A percentile compares a stretch with the other conserved stretches of the same genome.
These are phyloP conservation scores for Drosophila mojavensis DNA, from an alignment of 1,140 invertebrate genomes.

Conservation along the genomic window DNA sequence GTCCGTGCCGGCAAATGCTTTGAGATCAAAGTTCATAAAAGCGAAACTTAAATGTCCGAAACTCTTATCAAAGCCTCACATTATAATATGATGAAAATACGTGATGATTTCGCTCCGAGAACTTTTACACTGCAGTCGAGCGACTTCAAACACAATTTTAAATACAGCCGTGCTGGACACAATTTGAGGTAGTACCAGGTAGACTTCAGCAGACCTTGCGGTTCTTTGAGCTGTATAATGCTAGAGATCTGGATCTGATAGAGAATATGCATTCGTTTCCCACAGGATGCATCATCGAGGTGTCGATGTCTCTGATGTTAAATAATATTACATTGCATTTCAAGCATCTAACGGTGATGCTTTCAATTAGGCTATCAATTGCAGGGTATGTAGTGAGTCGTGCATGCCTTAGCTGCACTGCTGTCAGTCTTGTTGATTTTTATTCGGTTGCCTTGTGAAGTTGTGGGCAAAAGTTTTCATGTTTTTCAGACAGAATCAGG, in stretches of 20 bases:
- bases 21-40: too few relatives aligned
- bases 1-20: too few relatives aligned
- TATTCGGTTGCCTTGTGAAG: conserved; percentile 30
- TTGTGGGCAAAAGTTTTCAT: conserved; percentile 42
- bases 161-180: not conserved
- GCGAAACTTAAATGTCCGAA: too few relatives aligned
- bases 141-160: conserved; percentile 2
- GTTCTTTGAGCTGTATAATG: too few relatives aligned
- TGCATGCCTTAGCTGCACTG: not conserved
- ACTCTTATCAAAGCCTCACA: too few relatives aligned
- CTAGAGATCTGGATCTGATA: too few relatives aligned
- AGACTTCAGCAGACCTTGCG: not conserved
- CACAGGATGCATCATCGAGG: too few relatives aligned
- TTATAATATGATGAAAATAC: too few relatives aligned
- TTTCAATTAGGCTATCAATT: not conserved
- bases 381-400: not conserved
- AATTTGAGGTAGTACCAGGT: not conserved
- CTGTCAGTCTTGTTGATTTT: conserved; percentile 7
- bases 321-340: too few relatives aligned
- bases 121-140: not conserved
- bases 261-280: too few relatives aligned
- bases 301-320: too few relatives aligned
- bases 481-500: conserved; percentile 37
- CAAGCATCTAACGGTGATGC: too few relatives aligned
- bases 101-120: not conserved